A percentile compares a stretch with the other conserved stretches of the same genome.
Evolutionary conservation across 2,113 vertebrate genomes (phyloP).

Genomic region (Alaudala cheleensis): DNA sequence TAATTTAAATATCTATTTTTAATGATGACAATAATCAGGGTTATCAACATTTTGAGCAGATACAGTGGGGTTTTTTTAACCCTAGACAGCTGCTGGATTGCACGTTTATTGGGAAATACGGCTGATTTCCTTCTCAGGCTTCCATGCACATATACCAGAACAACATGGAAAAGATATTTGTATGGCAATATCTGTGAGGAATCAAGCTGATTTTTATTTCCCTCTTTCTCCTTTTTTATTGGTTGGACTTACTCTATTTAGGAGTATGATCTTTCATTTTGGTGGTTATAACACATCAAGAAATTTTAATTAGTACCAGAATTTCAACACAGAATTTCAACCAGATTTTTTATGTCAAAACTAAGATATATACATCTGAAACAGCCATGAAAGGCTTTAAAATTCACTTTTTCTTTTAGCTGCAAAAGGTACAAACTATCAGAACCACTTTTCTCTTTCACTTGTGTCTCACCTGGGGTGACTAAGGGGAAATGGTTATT

Average conservation of each 20-base stretch:
- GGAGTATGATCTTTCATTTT: not conserved
- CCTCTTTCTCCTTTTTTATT: not conserved
- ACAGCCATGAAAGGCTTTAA: not conserved
- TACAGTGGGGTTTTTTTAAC: not conserved
- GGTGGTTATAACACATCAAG: not conserved
- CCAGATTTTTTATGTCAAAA: not conserved
- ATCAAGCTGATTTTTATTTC: not conserved
- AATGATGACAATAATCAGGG: not conserved
- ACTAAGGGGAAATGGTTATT: fast-evolving
- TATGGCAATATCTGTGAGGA: not conserved
- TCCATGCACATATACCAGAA: not conserved
- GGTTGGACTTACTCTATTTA: not conserved
- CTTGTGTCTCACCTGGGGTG: not conserved
- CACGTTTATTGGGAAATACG: not conserved
- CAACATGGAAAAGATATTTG: not conserved
- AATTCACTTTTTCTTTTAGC: not conserved
- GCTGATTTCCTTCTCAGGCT: not conserved
- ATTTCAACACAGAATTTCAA: not conserved
- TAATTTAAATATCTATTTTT: not conserved
- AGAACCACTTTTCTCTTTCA: not conserved
- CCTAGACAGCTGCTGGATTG: fast-evolving
- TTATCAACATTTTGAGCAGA: not conserved
- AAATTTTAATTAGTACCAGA: not conserved
- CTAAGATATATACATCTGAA: not conserved
- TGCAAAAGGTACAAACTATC: not conserved